Evolutionary conservation across 2,113 vertebrate species (phyloP), one percentile per base, ranked within the genome.

Genomic region (Dasyprocta punctata): DNA sequence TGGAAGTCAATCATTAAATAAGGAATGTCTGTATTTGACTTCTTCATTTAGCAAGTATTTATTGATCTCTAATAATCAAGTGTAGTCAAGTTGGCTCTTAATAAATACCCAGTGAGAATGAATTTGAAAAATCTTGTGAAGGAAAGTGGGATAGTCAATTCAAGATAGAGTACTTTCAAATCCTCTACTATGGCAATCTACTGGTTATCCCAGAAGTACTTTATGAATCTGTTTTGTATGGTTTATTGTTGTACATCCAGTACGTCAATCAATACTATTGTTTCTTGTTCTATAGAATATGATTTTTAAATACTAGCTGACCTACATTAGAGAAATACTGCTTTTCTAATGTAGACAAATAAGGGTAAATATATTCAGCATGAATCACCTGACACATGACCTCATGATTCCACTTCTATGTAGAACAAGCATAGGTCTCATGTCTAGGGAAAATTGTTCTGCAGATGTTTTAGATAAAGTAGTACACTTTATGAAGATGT

Each of bases 11-110:
- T 77, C 41, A 47, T 77, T 77, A 12, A 75, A 26, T 6, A 6
- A 77, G 26, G 24, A 30, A 77, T 49, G 14, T 47, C 73, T 94
- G 0, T 96, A 13, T 95, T 83, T 41, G 38, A 24, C 28, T 80
- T 94, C 54, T 93, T 93, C 36, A 54, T 91, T 63, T 71, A 80
- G 17, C 28, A 84, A 84, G 52, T 84, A 78, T 63, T 95, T 90
- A 65, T 13, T 96, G n/a, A 84, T 90, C 77, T 89, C 33, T 94
- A 56, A 22, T 93, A 90, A 92, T 93, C 69, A 94, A 44, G 17
- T 60, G 19, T 71, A 77, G 16, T 49, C 44, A 96, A 56, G 14
- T 63, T n/a, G 36, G 26, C 30, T 94, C 28, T 85, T 92, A 56
- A 49, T 82, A 93, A 84, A 67, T 60, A 26, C 54, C 80, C 69